These are phyloP conservation scores for Odobenus rosmarus DNA, from an alignment of 2,113 vertebrate genomes.

Conservation along the genomic window DNA sequence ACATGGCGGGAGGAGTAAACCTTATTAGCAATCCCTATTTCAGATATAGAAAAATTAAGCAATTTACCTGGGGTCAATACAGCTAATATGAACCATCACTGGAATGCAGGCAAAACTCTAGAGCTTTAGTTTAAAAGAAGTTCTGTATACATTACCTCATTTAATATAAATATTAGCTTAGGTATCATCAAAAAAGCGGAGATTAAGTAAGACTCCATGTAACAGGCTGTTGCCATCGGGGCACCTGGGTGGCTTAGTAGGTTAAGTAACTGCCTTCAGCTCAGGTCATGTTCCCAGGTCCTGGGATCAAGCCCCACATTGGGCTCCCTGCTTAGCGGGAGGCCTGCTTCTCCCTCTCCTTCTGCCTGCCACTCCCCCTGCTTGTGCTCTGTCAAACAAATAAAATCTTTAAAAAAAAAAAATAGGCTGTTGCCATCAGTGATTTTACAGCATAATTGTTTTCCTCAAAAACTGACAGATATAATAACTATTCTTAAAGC, in stretches of 20 bases:
- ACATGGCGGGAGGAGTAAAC: not conserved
- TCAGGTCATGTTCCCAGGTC: too few relatives aligned
- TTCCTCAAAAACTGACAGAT: not conserved
- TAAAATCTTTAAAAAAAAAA: too few relatives aligned
- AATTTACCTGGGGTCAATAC: not conserved
- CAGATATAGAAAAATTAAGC: constrained; percentile 12
- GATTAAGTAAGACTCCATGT: not conserved
- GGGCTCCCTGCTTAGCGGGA: too few relatives aligned
- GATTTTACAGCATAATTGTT: not conserved
- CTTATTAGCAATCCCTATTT: not conserved
- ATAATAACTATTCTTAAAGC: not conserved
- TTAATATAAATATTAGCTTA: constrained; percentile 29
- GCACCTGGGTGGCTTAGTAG: too few relatives aligned
- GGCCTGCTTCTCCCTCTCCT: too few relatives aligned
- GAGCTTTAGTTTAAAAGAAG: not conserved
- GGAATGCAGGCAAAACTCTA: not conserved
- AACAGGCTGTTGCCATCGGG: not conserved
- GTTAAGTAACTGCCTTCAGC: too few relatives aligned
- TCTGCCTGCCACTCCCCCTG: too few relatives aligned
- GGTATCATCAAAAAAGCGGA: not conserved
- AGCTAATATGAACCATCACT: not conserved
- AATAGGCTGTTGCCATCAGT: not conserved
- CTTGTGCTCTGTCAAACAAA: too few relatives aligned
- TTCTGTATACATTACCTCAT: not conserved
- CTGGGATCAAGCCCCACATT: too few relatives aligned